Conservation (phyloP, 2,113 vertebrate genomes). For the Periophthalmodon schlosseri region DNA sequence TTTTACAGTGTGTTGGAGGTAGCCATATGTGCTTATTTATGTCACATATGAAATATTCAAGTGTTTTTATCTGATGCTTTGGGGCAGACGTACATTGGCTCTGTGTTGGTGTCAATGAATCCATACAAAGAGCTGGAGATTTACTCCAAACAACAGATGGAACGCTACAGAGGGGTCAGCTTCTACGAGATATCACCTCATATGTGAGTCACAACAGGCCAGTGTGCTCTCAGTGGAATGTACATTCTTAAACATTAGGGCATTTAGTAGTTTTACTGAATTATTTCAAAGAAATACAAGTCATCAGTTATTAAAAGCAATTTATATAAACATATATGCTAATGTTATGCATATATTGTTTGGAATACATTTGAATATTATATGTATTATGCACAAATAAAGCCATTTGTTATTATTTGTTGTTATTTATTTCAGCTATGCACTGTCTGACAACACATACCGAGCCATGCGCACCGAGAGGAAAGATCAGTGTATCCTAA, state of each 20-base stretch:
- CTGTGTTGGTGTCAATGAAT: constrained; percentile 95
- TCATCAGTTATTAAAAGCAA: background rate
- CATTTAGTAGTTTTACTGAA: background rate
- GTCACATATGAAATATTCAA: constrained; percentile 18
- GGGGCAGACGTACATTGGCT: constrained; percentile 92
- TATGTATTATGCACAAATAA: background rate
- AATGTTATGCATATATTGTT: background rate
- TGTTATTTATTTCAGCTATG: constrained; percentile 79
- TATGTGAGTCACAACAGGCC: constrained; percentile 84
- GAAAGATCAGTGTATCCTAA: constrained; percentile 94
- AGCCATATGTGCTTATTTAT: background rate
- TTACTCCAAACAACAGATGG: constrained; percentile 95
- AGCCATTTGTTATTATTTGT: background rate
- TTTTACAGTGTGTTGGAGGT: constrained; percentile 8
- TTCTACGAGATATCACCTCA: constrained; percentile 98
- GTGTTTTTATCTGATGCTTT: constrained; percentile 20
- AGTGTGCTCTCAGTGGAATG: background rate
- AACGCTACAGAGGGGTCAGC: constrained; percentile 94
- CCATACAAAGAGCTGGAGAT: constrained; percentile 97
- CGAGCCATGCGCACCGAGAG: constrained; percentile 88
- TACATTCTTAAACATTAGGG: background rate
- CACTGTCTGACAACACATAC: constrained; percentile 90
- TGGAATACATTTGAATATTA: background rate
- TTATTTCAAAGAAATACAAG: background rate
- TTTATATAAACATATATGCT: background rate